Evolutionary conservation across 1,140 invertebrate genomes (phyloP), one percentile per base, ranked within the genome.

Genomic region (Sminthurides bifidus): DNA sequence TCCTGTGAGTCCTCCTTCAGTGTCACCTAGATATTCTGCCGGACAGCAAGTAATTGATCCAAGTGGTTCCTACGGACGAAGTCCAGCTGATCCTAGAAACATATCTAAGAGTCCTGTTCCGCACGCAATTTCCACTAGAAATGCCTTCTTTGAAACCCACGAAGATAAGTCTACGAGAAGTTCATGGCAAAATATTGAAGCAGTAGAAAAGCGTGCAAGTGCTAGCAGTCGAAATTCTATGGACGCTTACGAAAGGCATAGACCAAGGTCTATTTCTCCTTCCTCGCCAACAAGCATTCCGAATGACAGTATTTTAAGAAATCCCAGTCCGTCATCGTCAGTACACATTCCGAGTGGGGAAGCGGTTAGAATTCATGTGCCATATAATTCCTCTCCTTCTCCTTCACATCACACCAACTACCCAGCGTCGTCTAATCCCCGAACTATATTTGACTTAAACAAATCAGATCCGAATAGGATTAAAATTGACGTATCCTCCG

Each of bases 291-390:
- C 27, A 15, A 41, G 30, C 50, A 52, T 33, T 52, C 49, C 17
- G 26, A 48, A 27, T 3, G 46, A 29, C 27, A 17, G 4, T 50
- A n/a, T 33, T 23, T 23, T 21, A 24, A 19, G 37, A 41, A 27
- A 19, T 2, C 27, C 26, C 15, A 30, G n/a, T 31, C 40, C 53
- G 15, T 10, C 27, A 10, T 49, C 38, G 12, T 37, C 53, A 29
- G 24, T 46, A 46, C 56, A 38, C 49, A 61, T 52, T 56, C 55
- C 55, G 29, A 44, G 26, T 37, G 46, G 45, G 40, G 58, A 46
- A 52, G 52, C 57, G 1, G 61, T 63, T 29, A 50, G 61, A 37
- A 63, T 63, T 26, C 58, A 63, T 50, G 61, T 63, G 61, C 61
- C 61, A 63, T 63, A 63, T 54, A 51, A 35, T 30, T 45, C 30